These are phyloP conservation scores for Nemotelus pantherinus DNA, from an alignment of 2,888 invertebrate species.

Conservation along the genomic window DNA sequence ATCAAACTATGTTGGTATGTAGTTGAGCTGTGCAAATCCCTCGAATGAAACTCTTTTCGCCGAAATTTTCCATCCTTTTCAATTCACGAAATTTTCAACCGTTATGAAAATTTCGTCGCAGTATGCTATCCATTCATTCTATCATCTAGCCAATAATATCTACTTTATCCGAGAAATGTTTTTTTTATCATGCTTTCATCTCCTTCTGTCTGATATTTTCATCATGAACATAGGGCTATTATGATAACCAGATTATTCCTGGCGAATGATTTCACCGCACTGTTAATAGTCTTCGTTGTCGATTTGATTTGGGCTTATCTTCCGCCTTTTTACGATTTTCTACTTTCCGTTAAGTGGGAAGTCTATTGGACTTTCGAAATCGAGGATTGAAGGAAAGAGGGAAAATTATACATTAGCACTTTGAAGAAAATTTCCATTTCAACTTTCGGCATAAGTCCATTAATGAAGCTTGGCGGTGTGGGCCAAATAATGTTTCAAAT, in stretches of 20 bases:
- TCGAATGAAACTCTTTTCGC: too few relatives aligned
- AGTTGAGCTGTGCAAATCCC: too few relatives aligned
- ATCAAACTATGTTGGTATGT: too few relatives aligned
- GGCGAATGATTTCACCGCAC: slow-evolving; percentile 42
- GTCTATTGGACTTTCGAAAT: too few relatives aligned
- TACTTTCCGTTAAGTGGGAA: too few relatives aligned
- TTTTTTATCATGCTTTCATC: slow-evolving; percentile 8
- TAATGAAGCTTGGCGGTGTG: too few relatives aligned
- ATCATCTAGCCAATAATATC: slow-evolving; percentile 22
- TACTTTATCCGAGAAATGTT: slow-evolving; percentile 33
- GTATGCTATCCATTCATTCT: slow-evolving; percentile 4
- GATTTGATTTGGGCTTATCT: neutral
- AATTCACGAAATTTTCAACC: slow-evolving; percentile 31
- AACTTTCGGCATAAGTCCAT: too few relatives aligned
- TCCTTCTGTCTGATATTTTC: slow-evolving; percentile 28
- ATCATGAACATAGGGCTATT: slow-evolving; percentile 30
- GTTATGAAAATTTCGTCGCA: neutral
- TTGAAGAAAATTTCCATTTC: too few relatives aligned
- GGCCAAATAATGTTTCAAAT: too few relatives aligned
- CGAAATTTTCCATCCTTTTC: slow-evolving; percentile 23
- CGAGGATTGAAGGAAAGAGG: too few relatives aligned
- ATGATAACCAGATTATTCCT: slow-evolving; percentile 43
- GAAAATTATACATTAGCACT: too few relatives aligned
- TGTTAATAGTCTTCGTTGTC: slow-evolving; percentile 28
- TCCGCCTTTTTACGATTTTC: neutral